Conservation (phyloP, 2,113 vertebrate species). For the Siniperca knerii region DNA sequence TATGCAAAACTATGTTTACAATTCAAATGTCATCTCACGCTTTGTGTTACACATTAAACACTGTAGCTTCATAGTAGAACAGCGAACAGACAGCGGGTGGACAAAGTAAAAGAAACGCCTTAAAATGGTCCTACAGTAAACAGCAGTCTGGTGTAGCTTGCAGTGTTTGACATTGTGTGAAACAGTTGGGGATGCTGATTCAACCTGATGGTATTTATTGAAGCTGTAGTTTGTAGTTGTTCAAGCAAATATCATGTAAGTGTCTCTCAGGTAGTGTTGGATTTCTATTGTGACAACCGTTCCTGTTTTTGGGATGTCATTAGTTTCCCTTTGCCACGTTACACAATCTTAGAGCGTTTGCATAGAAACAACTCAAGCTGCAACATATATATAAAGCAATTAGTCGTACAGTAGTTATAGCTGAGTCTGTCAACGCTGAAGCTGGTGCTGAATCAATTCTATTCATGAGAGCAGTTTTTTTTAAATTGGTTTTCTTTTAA, state of each 20-base stretch:
- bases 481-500: conserved; percentile 8
- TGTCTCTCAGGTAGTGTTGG: not conserved
- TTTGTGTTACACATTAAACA: conserved; percentile 1
- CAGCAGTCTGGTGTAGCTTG: not conserved
- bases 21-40: not conserved
- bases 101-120: not conserved
- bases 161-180: not conserved
- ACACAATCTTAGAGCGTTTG: not conserved
- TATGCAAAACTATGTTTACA: conserved; percentile 18
- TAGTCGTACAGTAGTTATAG: not conserved
- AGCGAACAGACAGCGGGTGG: not conserved
- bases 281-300: not conserved
- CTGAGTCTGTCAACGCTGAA: not conserved
- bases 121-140: not conserved
- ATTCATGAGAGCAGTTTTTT: not conserved
- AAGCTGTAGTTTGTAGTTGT: not conserved
- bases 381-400: conserved; percentile 11
- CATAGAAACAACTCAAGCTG: not conserved
- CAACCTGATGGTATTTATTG: not conserved
- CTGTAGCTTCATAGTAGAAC: not conserved
- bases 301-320: not conserved
- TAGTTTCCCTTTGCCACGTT: not conserved
- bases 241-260: not conserved
- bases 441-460: conserved; percentile 1
- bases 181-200: not conserved